A percentile compares a stretch with the other conserved stretches of the same genome.
Conservation (phyloP, 2,888 invertebrate species). For the Criorhina ranunculi region DNA sequence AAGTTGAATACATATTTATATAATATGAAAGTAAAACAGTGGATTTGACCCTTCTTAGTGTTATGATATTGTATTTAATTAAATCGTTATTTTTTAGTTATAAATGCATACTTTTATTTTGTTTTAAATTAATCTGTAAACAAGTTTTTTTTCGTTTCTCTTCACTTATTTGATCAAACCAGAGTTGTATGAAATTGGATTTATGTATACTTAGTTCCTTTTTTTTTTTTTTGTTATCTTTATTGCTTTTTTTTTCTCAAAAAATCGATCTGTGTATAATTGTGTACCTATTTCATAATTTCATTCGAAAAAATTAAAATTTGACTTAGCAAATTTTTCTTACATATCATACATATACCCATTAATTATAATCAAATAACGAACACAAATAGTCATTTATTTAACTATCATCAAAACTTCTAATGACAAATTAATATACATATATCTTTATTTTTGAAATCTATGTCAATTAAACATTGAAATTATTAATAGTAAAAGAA, state of each 20-base stretch:
- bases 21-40: conserved; percentile 84
- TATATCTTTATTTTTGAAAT: background rate
- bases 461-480: background rate
- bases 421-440: background rate
- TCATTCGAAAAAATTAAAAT: conserved; percentile 54
- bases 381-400: conserved; percentile 33
- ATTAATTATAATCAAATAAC: conserved; percentile 8
- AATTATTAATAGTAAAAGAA: too few relatives aligned
- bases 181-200: conserved; percentile 5
- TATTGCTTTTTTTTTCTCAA: conserved; percentile 14
- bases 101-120: conserved; percentile 33
- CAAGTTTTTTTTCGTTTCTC: conserved; percentile 29
- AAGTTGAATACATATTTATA: conserved; percentile 76
- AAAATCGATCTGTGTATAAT: conserved; percentile 59
- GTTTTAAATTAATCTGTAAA: conserved; percentile 53
- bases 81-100: conserved; percentile 77
- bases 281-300: conserved; percentile 70
- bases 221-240: conserved; percentile 8
- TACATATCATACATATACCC: too few relatives aligned
- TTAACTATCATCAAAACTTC: conserved; percentile 61
- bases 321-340: conserved; percentile 35
- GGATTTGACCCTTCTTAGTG: conserved; percentile 84
- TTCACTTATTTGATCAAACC: conserved; percentile 7
- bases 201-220: background rate
- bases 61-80: conserved; percentile 65